phyloP scores from a whole-genome alignment of 2,888 invertebrate species.

The Amblyteles armatorius region DNA sequence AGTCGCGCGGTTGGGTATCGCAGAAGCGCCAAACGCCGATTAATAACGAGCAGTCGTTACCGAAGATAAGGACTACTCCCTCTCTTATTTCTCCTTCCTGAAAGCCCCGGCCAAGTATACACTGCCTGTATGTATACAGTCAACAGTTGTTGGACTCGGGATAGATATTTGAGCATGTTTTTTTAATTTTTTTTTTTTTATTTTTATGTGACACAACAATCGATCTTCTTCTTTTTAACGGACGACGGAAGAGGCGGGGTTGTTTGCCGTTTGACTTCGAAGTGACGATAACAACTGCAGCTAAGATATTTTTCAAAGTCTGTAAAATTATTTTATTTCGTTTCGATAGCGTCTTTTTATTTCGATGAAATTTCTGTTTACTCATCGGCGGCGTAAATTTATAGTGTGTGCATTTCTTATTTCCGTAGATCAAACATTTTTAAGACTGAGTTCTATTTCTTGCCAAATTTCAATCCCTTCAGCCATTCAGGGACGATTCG shows the following conservation, averaged over 20 bases:
- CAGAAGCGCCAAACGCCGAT: constrained; percentile 76
- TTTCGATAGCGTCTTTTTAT: not conserved
- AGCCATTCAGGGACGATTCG: not conserved
- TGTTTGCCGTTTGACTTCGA: not conserved
- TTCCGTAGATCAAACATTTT: not conserved
- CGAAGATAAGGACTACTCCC: constrained; percentile 77
- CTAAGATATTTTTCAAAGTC: not conserved
- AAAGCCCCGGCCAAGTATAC: constrained; percentile 30
- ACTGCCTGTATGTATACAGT: not conserved
- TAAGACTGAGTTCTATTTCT: not conserved
- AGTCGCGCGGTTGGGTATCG: constrained; percentile 47
- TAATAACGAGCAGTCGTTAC: constrained; percentile 83
- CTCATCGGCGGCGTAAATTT: not conserved
- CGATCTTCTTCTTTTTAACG: not conserved
- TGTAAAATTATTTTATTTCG: not conserved
- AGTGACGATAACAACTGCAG: not conserved
- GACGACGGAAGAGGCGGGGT: not conserved
- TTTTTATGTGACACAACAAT: constrained; percentile 50
- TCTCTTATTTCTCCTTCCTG: constrained; percentile 68
- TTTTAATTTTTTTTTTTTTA: constrained; percentile 46
- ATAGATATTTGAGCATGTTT: constrained; percentile 1
- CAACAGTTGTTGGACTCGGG: not conserved
- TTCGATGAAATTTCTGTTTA: not conserved
- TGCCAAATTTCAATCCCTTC: not conserved
- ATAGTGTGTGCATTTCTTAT: not conserved